Conservation (phyloP, 1,140 invertebrate genomes). For the Zaprionus africanus region DNA sequence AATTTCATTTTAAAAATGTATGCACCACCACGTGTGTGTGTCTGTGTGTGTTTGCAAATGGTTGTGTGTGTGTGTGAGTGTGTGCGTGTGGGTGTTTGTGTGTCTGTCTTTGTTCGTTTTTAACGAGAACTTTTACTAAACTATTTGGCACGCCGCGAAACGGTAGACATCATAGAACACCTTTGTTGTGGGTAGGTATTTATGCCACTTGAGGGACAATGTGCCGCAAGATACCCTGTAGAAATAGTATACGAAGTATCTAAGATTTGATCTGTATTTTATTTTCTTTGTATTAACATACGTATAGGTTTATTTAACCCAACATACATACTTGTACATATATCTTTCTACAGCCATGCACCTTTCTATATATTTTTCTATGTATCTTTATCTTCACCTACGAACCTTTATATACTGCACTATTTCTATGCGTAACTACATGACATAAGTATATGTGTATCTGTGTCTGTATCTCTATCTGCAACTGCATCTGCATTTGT, state of each 20-base stretch:
- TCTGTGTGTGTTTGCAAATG: constrained; percentile 3
- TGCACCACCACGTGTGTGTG: constrained; percentile 23
- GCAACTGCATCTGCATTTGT: not conserved
- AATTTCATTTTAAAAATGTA: constrained; percentile 81
- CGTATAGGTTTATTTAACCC: too few species aligned
- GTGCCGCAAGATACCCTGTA: not conserved
- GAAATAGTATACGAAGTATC: not conserved
- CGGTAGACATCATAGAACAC: not conserved
- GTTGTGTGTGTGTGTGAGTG: constrained; percentile 11
- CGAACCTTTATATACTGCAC: too few species aligned
- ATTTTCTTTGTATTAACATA: too few species aligned
- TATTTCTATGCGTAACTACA: too few species aligned
- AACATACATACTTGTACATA: too few species aligned
- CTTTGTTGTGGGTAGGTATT: constrained; percentile 5
- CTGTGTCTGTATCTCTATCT: not conserved
- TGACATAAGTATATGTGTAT: too few species aligned
- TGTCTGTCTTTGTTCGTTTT: constrained; percentile 4
- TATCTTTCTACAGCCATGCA: not conserved
- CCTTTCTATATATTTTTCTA: not conserved
- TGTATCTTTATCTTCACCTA: not conserved
- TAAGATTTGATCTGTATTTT: not conserved
- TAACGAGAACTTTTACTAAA: constrained; percentile 11
- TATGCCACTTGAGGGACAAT: not conserved
- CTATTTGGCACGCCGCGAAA: constrained; percentile 18
- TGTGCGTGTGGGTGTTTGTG: constrained; percentile 6